These are phyloP conservation scores for Trichoplusia ni DNA, from an alignment of 1,140 invertebrate genomes.

Conservation along the genomic window DNA sequence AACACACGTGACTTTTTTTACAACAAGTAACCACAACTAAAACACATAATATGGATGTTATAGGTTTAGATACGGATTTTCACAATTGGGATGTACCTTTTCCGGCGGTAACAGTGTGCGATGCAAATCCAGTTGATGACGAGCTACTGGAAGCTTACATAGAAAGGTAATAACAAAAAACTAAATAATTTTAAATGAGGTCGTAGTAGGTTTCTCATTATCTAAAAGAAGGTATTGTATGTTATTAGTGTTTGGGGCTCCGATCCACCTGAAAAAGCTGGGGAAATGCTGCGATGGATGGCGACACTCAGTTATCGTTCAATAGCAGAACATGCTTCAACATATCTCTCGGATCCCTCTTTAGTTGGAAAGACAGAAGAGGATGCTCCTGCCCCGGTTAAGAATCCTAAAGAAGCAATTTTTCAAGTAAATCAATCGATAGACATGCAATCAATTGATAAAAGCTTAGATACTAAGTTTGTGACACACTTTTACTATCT, in stretches of 20 bases:
- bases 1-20: neutral
- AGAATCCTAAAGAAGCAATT: constrained; percentile 68
- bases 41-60: neutral
- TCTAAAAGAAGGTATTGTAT: too few relatives aligned
- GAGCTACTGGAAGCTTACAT: constrained; percentile 76
- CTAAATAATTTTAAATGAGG: neutral
- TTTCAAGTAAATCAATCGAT: constrained; percentile 76
- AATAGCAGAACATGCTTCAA: constrained; percentile 53
- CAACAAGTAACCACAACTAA: neutral
- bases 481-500: too few relatives aligned
- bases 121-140: constrained; percentile 78
- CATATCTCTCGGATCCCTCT: constrained; percentile 53
- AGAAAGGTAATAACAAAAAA: constrained; percentile 54
- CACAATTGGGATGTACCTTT: constrained; percentile 89
- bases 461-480: too few relatives aligned
- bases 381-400: constrained; percentile 39
- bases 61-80: constrained; percentile 87
- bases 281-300: constrained; percentile 68
- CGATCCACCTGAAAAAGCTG: constrained; percentile 51
- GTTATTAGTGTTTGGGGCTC: constrained; percentile 54
- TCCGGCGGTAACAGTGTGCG: constrained; percentile 86
- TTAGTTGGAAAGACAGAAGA: constrained; percentile 43
- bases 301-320: constrained; percentile 68
- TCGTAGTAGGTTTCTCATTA: too few relatives aligned
- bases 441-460: too few relatives aligned